Conservation (phyloP, 2,113 vertebrate genomes). For the Xiphophorus maculatus region DNA sequence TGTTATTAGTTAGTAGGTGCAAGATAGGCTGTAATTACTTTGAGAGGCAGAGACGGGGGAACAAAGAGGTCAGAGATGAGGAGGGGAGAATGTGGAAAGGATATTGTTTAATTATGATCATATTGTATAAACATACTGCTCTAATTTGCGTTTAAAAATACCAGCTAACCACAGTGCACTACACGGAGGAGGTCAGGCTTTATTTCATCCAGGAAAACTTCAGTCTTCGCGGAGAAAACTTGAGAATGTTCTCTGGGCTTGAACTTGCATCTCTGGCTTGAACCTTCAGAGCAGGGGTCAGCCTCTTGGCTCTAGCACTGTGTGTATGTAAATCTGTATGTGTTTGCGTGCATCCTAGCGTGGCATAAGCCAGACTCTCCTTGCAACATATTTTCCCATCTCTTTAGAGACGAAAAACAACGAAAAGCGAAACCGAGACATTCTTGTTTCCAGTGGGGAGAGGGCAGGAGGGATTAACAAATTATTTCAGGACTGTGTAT, state of each 20-base stretch:
- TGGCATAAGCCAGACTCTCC: conserved; percentile 68
- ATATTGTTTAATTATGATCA: conserved; percentile 33
- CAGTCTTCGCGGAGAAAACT: conserved; percentile 17
- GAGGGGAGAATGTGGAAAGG: conserved; percentile 11
- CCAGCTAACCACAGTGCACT: background rate
- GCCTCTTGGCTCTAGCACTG: conserved; percentile 41
- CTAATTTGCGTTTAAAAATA: conserved; percentile 18
- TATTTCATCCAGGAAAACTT: conserved; percentile 13
- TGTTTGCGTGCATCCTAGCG: conserved; percentile 23
- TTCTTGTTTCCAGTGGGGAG: conserved; percentile 52
- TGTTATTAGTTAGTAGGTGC: conserved; percentile 74
- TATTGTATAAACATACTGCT: conserved; percentile 28
- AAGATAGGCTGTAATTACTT: conserved; percentile 77
- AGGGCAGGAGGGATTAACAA: conserved; percentile 67
- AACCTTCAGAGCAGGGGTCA: conserved; percentile 27
- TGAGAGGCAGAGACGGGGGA: conserved; percentile 12
- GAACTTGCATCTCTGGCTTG: conserved; percentile 53
- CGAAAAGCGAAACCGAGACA: conserved; percentile 54
- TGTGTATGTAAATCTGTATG: conserved; percentile 18
- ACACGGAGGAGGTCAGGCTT: conserved; percentile 15
- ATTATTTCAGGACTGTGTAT: conserved; percentile 81
- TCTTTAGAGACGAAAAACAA: conserved; percentile 43
- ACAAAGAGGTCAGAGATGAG: conserved; percentile 36
- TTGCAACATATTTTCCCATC: conserved; percentile 80
- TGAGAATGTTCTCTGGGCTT: conserved; percentile 47